Evolutionary conservation across 2,888 invertebrate species (phyloP).

Genomic region (Parochlus steinenii): DNA sequence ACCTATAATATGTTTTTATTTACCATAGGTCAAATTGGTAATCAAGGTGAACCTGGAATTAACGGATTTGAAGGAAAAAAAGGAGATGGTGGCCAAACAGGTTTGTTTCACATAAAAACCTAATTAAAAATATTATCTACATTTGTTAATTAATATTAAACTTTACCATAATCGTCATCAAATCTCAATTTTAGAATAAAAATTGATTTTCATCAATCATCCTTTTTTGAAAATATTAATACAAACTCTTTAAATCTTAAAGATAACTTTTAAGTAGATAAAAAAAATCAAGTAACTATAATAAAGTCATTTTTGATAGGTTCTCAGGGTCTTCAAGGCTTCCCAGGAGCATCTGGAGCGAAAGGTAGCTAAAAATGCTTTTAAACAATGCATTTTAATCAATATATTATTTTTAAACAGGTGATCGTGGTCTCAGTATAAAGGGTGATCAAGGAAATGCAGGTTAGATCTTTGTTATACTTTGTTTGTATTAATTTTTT

Average conservation of each 20-base stretch:
- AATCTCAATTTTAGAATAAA: slow-evolving; percentile 11
- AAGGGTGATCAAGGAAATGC: slow-evolving; percentile 67
- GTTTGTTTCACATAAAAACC: not conserved
- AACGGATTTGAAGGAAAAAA: slow-evolving; percentile 60
- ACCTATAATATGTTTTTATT: too few species aligned
- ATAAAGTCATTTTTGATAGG: not conserved
- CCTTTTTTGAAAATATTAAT: not conserved
- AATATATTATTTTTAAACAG: too few species aligned
- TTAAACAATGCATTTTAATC: not conserved
- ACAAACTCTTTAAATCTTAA: too few species aligned
- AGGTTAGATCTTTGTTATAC: too few species aligned
- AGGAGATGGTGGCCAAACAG: too few species aligned
- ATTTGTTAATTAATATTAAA: too few species aligned
- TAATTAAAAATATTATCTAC: not conserved
- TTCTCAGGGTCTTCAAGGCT: slow-evolving; percentile 32
- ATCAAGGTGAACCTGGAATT: slow-evolving; percentile 59
- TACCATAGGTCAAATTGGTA: slow-evolving; percentile 18
- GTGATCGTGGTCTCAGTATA: slow-evolving; percentile 47
- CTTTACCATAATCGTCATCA: too few species aligned
- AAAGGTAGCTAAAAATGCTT: slow-evolving; percentile 29
- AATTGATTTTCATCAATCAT: not conserved
- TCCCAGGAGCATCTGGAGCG: slow-evolving; percentile 34
- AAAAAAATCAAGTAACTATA: too few species aligned
- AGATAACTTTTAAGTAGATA: too few species aligned
- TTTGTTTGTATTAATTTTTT: too few species aligned